Conservation (phyloP, 2,888 invertebrate genomes). For the Neria commutata region DNA sequence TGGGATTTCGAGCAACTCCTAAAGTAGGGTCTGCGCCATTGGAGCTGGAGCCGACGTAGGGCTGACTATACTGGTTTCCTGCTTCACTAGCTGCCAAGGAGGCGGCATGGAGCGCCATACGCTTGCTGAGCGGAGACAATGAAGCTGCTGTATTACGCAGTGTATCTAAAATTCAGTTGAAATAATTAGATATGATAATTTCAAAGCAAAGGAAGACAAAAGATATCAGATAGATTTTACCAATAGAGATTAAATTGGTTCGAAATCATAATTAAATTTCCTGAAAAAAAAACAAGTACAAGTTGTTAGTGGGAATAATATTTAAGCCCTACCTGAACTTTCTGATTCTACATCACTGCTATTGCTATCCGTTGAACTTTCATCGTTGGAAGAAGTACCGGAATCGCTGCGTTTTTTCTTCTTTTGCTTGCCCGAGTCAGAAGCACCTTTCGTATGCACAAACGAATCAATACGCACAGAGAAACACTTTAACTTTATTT, state of each 20-base stretch:
- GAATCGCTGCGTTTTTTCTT: slow-evolving; percentile 5
- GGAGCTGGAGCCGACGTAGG: slow-evolving; percentile 60
- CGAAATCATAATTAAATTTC: no score
- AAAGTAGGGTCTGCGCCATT: slow-evolving; percentile 25
- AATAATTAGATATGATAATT: neutral
- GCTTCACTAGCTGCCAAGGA: slow-evolving; percentile 16
- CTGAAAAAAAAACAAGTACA: no score
- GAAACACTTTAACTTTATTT: neutral
- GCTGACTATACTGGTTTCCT: slow-evolving; percentile 71
- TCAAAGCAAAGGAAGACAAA: neutral
- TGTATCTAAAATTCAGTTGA: neutral
- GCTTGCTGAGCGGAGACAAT: slow-evolving; percentile 80
- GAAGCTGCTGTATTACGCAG: slow-evolving; percentile 68
- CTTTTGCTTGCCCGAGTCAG: neutral
- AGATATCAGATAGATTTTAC: neutral
- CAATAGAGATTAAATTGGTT: no score
- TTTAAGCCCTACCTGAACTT: neutral
- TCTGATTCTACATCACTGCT: neutral
- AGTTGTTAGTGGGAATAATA: no score
- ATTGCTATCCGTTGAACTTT: neutral
- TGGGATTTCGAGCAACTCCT: slow-evolving; percentile 8
- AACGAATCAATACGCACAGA: neutral
- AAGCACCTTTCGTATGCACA: neutral
- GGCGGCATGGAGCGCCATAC: slow-evolving; percentile 74
- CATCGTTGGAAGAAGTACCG: neutral